Conservation (phyloP, 1,140 invertebrate genomes). For the Meteorus sp. region DNA sequence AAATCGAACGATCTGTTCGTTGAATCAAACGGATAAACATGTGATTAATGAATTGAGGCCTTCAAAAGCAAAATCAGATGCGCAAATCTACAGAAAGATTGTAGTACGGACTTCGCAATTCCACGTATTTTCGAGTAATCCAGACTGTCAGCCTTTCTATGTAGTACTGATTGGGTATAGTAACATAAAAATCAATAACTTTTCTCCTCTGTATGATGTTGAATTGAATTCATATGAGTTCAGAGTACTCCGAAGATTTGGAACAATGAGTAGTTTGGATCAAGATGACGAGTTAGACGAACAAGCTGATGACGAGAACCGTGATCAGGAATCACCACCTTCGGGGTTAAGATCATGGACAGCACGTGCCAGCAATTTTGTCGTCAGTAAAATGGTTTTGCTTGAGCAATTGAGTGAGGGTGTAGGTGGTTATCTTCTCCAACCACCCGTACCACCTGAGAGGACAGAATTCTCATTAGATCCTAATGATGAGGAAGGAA, state of each 20-base stretch:
- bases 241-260: slow-evolving; percentile 64
- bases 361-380: slow-evolving; percentile 73
- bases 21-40: too few species aligned
- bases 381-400: slow-evolving; percentile 80
- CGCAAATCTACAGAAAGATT: too few species aligned
- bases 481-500: slow-evolving; percentile 65
- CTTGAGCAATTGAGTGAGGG: slow-evolving; percentile 64
- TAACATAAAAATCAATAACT: too few species aligned
- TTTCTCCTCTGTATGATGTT: too few species aligned
- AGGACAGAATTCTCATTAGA: slow-evolving; percentile 53
- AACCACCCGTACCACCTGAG: slow-evolving; percentile 51
- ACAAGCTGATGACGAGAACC: slow-evolving; percentile 45
- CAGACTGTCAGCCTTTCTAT: too few species aligned
- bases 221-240: slow-evolving; percentile 8
- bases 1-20: too few species aligned
- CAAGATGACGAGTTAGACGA: slow-evolving; percentile 61
- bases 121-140: too few species aligned
- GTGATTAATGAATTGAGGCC: too few species aligned
- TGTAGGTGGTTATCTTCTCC: slow-evolving; percentile 48
- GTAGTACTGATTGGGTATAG: too few species aligned
- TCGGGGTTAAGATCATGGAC: slow-evolving; percentile 70
- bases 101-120: too few species aligned
- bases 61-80: too few species aligned
- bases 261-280: slow-evolving; percentile 77
- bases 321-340: slow-evolving; percentile 52